Evolutionary conservation across 2,113 vertebrate species (phyloP), one percentile per base, ranked within the genome.

Genomic region (Siniperca knerii): DNA sequence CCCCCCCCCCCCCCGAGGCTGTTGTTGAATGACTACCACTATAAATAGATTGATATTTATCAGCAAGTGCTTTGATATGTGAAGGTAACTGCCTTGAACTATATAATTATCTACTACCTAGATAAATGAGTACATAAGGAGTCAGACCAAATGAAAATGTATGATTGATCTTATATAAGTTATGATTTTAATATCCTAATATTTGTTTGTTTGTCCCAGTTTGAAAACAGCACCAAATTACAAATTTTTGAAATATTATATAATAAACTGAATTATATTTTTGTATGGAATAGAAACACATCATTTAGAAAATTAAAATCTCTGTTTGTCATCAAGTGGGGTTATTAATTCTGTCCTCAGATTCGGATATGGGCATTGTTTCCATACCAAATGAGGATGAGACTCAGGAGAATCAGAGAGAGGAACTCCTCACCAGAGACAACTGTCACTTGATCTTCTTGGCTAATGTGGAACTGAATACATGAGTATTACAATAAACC

Each of bases 311-410:
- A 62, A 21, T 10, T 16, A 40, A 40, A 23, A 65, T 65, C 62
- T 65, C 62, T 37, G 2, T 64, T 46, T 75, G 33, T 4, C 40
- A 4, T 58, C 20, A 57, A 5, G n/a, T 75, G n/a, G 18, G 8
- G 29, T 64, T 67, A 37, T 46, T n/a, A 20, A 48, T 50, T 12
- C 2, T 40, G 40, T 79, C 54, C 65, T 69, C 42, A 48, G 52
- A 2, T 35, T 42, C 2, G 0, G 3, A 5, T 33, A 10, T 33
- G 4, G 25, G 1, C 0, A 2, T 0, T 20, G 16, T 0, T 29
- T 60, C 15, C 4, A 10, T 44, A 60, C 18, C 8, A 11, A 44
- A 21, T 20, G 1, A 60, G 77, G 37, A 6, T 12, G 13, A 64
- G 57, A 64, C 5, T 25, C 12, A 7, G 25, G 16, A n/a, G 64